Percentiles rank a stretch among this genome's conserved stretches.
These are phyloP conservation scores for Epinephelus coioides DNA, from an alignment of 2,797 vertebrate species.

Conservation along the genomic window DNA sequence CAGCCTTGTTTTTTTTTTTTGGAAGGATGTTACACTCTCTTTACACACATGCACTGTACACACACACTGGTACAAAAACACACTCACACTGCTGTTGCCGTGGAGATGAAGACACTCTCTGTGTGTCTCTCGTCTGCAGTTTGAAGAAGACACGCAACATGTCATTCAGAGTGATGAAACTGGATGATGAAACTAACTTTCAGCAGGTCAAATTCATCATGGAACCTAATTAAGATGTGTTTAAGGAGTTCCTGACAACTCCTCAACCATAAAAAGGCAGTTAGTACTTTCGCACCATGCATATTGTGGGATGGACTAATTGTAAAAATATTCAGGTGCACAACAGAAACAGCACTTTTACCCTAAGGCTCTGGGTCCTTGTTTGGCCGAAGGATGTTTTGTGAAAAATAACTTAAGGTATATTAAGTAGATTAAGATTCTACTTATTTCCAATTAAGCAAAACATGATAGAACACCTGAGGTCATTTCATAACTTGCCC, in stretches of 20 bases:
- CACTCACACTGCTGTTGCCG: constrained; percentile 28
- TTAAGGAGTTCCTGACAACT: neutral
- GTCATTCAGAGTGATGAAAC: neutral
- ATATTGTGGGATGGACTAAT: neutral
- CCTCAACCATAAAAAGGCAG: neutral
- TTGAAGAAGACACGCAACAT: constrained; percentile 6
- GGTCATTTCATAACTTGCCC: too few species aligned
- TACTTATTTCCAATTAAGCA: too few species aligned
- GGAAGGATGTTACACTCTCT: neutral
- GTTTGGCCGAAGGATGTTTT: too few species aligned
- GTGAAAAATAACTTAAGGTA: too few species aligned
- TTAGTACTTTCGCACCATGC: neutral
- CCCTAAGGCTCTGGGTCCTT: too few species aligned
- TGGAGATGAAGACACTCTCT: constrained; percentile 28
- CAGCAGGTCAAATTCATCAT: neutral
- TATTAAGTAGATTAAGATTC: too few species aligned
- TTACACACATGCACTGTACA: neutral
- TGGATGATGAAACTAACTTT: neutral
- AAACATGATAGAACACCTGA: too few species aligned
- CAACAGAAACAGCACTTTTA: too few species aligned
- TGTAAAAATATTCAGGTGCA: neutral
- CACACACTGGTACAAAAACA: neutral
- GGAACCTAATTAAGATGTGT: neutral
- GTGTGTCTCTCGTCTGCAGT: constrained; percentile 9
- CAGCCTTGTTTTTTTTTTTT: neutral